These are phyloP conservation scores for Labeo catla DNA, from an alignment of 2,113 vertebrate species.

Conservation along the genomic window DNA sequence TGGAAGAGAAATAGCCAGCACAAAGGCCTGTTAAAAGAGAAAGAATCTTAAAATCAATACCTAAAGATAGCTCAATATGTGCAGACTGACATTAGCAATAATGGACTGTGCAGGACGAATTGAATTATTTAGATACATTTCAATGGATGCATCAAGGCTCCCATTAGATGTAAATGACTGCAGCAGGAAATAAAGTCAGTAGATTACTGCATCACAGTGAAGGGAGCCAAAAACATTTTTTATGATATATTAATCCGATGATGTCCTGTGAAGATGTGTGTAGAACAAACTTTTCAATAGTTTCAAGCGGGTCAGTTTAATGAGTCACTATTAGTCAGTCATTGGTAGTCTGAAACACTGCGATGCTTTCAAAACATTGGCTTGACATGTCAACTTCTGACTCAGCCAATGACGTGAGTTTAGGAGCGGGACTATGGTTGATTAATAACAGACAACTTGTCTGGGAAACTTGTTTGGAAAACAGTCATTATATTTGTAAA, in stretches of 20 bases:
- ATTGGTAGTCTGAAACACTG: background rate
- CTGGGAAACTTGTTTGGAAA: background rate
- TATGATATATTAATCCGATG: background rate
- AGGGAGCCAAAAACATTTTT: background rate
- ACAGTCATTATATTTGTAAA: too few species aligned
- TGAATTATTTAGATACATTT: slow-evolving; percentile 45
- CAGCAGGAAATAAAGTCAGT: background rate
- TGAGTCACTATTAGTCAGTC: background rate
- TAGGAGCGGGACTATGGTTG: background rate
- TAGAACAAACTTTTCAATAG: background rate
- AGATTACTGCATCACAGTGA: slow-evolving; percentile 3
- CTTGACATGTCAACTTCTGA: background rate
- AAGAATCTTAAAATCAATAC: slow-evolving; percentile 44
- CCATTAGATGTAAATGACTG: slow-evolving; percentile 17
- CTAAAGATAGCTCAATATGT: slow-evolving; percentile 28
- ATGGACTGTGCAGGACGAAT: slow-evolving; percentile 37
- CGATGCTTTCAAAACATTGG: background rate
- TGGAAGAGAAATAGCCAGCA: slow-evolving; percentile 8
- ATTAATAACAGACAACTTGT: background rate
- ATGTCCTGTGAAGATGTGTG: background rate
- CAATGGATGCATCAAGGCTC: slow-evolving; percentile 14
- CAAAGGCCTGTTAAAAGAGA: slow-evolving; percentile 13
- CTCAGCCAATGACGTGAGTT: background rate
- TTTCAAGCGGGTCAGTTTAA: background rate
- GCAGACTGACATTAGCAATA: slow-evolving; percentile 45